Percentiles rank a stretch among this genome's conserved stretches.
phyloP scores from a whole-genome alignment of 1,140 invertebrate species.

The Neotoxoptera formosana region DNA sequence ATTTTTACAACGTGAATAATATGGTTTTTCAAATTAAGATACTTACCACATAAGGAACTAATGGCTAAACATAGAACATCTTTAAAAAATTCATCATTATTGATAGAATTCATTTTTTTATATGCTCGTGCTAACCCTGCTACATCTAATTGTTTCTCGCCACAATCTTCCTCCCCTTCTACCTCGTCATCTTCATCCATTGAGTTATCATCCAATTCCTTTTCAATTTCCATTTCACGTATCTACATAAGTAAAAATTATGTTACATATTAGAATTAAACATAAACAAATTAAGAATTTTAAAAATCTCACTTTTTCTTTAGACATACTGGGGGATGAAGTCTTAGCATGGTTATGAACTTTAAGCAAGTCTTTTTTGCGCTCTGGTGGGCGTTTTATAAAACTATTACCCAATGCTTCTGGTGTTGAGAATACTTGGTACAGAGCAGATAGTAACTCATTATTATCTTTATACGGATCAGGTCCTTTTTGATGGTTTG shows the following conservation, averaged over 20 bases:
- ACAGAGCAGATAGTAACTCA: constrained; percentile 73
- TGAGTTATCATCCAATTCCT: constrained; percentile 84
- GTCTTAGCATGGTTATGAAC: constrained; percentile 65
- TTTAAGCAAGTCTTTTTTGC: constrained; percentile 10
- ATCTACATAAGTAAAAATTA: constrained; percentile 43
- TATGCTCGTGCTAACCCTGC: constrained; percentile 72
- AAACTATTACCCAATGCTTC: constrained; percentile 77
- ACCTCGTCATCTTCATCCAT: constrained; percentile 62
- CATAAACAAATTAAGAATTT: not conserved
- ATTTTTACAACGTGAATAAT: not conserved
- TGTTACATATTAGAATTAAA: too few relatives aligned
- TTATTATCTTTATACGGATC: constrained; percentile 65
- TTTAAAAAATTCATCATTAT: constrained; percentile 69
- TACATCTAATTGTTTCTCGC: constrained; percentile 66
- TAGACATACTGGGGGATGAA: constrained; percentile 67
- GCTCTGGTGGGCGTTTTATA: constrained; percentile 63
- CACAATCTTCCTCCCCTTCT: not conserved
- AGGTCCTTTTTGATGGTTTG: constrained; percentile 68
- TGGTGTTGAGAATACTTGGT: constrained; percentile 76
- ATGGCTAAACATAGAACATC: constrained; percentile 82
- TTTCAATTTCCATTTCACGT: constrained; percentile 76
- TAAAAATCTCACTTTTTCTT: constrained; percentile 69
- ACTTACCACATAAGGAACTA: constrained; percentile 72
- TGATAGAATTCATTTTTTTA: constrained; percentile 66
- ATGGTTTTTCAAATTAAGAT: not conserved